Percentiles rank a stretch among this genome's conserved stretches.
Evolutionary conservation across 2,888 invertebrate genomes (phyloP).

Genomic region (Orthonevra nobilis): DNA sequence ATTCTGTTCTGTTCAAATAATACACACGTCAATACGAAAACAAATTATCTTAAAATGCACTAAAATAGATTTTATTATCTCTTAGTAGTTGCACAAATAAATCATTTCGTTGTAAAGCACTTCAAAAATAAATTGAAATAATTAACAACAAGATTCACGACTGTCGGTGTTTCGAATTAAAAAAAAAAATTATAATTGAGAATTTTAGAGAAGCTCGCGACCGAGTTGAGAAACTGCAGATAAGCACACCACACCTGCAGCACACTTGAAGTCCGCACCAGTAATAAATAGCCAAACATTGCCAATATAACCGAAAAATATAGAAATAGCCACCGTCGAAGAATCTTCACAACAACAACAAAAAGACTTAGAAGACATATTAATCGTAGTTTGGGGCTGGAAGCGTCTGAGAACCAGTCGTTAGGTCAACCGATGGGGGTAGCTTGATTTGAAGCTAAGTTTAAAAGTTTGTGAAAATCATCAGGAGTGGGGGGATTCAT

Average conservation of each 20-base stretch:
- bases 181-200: too few species aligned
- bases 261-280: conserved; percentile 61
- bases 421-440: conserved; percentile 32
- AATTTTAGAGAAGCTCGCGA: conserved; percentile 14
- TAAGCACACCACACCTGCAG: conserved; percentile 63
- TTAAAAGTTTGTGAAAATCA: too few species aligned
- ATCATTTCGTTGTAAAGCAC: too few species aligned
- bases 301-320: conserved; percentile 64
- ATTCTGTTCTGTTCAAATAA: conserved; percentile 6
- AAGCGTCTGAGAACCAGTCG: conserved; percentile 52
- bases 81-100: too few species aligned
- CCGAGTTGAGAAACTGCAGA: conserved; percentile 42
- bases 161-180: not conserved
- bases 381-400: conserved; percentile 33
- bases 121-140: not conserved
- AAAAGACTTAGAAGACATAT: conserved; percentile 46
- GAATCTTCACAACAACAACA: conserved; percentile 36
- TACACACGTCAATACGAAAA: conserved; percentile 4
- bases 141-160: not conserved
- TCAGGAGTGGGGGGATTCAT: too few species aligned
- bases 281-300: conserved; percentile 68
- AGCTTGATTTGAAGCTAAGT: too few species aligned
- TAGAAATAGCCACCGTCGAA: conserved; percentile 36
- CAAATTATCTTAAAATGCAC: too few species aligned
- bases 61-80: too few species aligned